Base-by-base conservation (phyloP, 1,140 invertebrate species). In the Ganaspis sp. region DNA sequence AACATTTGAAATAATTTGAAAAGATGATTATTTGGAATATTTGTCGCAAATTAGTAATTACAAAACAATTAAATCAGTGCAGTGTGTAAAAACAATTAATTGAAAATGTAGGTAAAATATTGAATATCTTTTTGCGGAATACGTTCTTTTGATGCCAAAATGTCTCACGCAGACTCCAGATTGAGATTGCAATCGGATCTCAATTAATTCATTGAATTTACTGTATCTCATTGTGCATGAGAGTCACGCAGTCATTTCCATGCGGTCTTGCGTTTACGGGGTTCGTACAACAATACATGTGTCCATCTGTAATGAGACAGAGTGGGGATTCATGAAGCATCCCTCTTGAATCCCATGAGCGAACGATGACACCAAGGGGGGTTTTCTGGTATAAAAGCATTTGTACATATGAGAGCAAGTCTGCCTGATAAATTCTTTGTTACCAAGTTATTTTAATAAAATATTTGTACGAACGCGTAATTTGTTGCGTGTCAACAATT, bases 321-420 rank as follows among this genome's bases (percentile, higher is more conserved):
- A 58, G 69, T 64, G 82, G 72, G 82, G 69, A 73, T 53, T 26
- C 11, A 53, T 73, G 37, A 72, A 74, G 69, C 81, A 77, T 78
- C 83, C 84, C 78, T 79, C 23, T 69, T 19, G 45, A 64, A 78
- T 84, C 71, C 74, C 72, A 80, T 74, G 70, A 77, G 37, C 53
- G 71, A 69, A 54, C 76, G 58, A 75, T 77, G 77, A 75, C 73
- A 34, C 75, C 49, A 74, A 77, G 49, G 64, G 73, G 40, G 15
- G 40, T 38, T 21, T 37, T 53, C 69, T 77, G 82, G 87, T 90
- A 90, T 90, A 90, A 88, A 89, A 89, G 88, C 83, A 79, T 85
- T 87, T 85, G 83, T 83, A 69, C 70, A 73, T 82, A 73, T 80
- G 80, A 76, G 74, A 73, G 74, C 72, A 81, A 83, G 76, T 81